phyloP scores from a whole-genome alignment of 2,797 vertebrate genomes.

The Sphenodon punctatus region DNA sequence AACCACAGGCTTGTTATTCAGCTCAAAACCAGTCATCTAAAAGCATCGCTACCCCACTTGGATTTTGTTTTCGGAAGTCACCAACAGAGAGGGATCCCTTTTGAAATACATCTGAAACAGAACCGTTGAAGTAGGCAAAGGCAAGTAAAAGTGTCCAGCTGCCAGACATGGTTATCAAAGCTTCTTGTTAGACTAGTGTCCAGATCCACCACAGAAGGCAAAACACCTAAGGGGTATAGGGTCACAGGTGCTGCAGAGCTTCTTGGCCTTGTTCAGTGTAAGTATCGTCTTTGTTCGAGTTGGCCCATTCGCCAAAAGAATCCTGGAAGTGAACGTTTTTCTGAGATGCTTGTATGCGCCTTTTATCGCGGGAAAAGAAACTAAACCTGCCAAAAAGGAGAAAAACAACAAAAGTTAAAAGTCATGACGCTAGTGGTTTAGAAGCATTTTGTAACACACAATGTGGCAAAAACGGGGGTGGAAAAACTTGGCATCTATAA shows the following conservation, averaged over 20 bases:
- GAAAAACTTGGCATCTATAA: conserved; percentile 18
- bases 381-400: conserved; percentile 86
- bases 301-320: conserved; percentile 83
- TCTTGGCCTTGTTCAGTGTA: conserved; percentile 96
- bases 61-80: conserved; percentile 45
- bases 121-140: no score
- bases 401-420: not conserved
- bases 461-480: conserved; percentile 30
- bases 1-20: conserved; percentile 53
- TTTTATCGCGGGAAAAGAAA: conserved; percentile 96
- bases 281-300: conserved; percentile 80
- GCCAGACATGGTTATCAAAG: not conserved
- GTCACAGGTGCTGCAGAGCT: conserved; percentile 93
- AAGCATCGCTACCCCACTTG: conserved; percentile 46
- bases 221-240: not conserved
- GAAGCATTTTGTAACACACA: not conserved
- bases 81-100: conserved; percentile 37
- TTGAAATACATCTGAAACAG: not conserved
- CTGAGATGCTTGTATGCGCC: conserved; percentile 77
- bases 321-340: conserved; percentile 73
- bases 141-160: not conserved
- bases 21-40: conserved; percentile 57
- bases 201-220: conserved; percentile 2
- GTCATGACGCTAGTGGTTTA: not conserved
- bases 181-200: not conserved